Evolutionary conservation across 2,113 vertebrate species (phyloP).

Genomic region (Paradoxurus hermaphroditus): DNA sequence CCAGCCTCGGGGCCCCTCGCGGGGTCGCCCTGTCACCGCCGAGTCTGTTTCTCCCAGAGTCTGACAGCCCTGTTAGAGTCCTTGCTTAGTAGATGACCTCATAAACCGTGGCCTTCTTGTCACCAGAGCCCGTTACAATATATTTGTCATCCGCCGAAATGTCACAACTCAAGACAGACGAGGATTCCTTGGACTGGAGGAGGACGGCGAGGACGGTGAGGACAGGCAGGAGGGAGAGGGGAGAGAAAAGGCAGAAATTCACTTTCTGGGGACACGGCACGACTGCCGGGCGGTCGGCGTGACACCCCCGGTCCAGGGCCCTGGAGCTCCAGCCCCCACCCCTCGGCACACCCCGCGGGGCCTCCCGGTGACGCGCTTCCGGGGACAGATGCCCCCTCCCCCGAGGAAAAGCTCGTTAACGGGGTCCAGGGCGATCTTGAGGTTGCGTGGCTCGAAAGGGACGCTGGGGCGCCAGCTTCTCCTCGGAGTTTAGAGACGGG

Average conservation of each 20-base stretch:
- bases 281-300: accelerated
- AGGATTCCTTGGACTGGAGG: slow-evolving; percentile 96
- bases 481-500: not conserved
- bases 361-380: not conserved
- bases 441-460: not conserved
- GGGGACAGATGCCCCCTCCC: not conserved
- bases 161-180: slow-evolving; percentile 97
- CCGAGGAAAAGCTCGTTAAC: not conserved
- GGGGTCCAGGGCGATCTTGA: not conserved
- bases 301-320: accelerated
- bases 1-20: not conserved
- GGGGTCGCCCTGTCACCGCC: slow-evolving; percentile 26
- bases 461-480: accelerated
- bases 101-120: slow-evolving; percentile 98
- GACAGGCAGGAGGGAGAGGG: not conserved
- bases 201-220: not conserved
- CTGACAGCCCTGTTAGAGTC: slow-evolving; percentile 51
- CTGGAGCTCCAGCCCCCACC: not conserved
- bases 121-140: slow-evolving; percentile 97
- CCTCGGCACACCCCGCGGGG: accelerated
- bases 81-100: slow-evolving; percentile 96
- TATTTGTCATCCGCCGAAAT: slow-evolving; percentile 98
- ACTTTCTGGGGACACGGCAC: accelerated
- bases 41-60: slow-evolving; percentile 44
- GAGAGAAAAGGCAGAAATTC: not conserved